phyloP scores from a whole-genome alignment of 2,113 vertebrate genomes.

The Notothenia coriiceps region DNA sequence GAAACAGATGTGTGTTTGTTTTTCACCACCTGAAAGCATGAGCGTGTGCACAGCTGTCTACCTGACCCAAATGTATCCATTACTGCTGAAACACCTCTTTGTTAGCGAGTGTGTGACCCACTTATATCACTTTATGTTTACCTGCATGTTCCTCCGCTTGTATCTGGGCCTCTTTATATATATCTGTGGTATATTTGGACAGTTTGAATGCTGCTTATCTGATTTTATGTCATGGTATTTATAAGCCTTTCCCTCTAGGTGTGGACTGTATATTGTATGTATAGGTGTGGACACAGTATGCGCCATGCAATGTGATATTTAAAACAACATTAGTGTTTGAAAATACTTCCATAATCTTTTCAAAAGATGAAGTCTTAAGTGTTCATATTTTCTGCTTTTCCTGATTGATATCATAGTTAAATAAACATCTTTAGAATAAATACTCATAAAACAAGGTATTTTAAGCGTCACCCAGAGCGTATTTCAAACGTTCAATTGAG shows the following conservation, averaged over 20 bases:
- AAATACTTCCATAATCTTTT: no score
- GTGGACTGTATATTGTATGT: no score
- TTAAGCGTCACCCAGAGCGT: neutral
- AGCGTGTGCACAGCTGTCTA: conserved; percentile 59
- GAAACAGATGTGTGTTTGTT: conserved; percentile 66
- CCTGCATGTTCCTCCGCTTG: conserved; percentile 14
- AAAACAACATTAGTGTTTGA: no score
- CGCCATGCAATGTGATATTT: neutral
- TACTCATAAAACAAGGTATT: neutral
- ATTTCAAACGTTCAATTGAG: neutral
- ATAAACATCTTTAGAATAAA: neutral
- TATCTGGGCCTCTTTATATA: neutral
- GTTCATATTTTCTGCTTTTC: neutral
- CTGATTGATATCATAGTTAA: neutral
- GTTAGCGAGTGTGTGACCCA: conserved; percentile 40
- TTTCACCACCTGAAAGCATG: conserved; percentile 13
- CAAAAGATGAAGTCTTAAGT: neutral
- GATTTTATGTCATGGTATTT: neutral
- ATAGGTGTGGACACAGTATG: neutral
- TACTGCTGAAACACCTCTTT: conserved; percentile 53
- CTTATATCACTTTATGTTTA: conserved; percentile 42
- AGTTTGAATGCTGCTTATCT: neutral
- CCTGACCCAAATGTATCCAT: conserved; percentile 67
- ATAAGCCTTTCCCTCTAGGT: neutral
- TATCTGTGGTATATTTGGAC: neutral